Conservation (phyloP, 2,888 invertebrate genomes). For the Beris chalybata region DNA sequence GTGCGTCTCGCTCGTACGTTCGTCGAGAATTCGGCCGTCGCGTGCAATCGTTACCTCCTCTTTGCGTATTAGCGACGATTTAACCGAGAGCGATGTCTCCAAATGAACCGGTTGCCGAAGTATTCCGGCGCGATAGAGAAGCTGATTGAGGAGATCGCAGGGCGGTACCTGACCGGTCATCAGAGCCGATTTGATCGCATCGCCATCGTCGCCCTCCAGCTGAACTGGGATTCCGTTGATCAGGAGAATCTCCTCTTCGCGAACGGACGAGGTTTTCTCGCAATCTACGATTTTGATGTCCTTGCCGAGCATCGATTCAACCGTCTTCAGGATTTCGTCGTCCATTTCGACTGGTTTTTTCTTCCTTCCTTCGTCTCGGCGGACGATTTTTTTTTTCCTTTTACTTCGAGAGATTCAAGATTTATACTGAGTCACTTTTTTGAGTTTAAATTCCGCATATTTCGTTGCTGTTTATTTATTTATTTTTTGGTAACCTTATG, state of each 20-base stretch:
- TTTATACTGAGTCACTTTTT: too few relatives aligned
- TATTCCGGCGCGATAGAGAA: constrained; percentile 67
- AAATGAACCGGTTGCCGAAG: constrained; percentile 69
- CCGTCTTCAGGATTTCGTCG: constrained; percentile 74
- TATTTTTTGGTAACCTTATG: too few relatives aligned
- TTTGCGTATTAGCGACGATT: constrained; percentile 69
- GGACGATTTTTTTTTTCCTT: too few relatives aligned
- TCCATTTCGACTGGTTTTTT: constrained; percentile 58
- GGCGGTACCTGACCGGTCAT: constrained; percentile 71
- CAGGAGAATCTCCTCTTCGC: constrained; percentile 70
- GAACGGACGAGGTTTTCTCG: constrained; percentile 70
- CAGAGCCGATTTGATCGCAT: constrained; percentile 68
- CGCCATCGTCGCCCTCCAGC: constrained; percentile 68
- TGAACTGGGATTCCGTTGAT: constrained; percentile 72
- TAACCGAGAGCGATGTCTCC: constrained; percentile 71
- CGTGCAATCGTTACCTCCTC: constrained; percentile 71
- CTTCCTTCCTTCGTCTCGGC: too few relatives aligned
- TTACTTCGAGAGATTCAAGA: too few relatives aligned
- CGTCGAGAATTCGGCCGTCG: constrained; percentile 70
- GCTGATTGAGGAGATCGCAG: constrained; percentile 69
- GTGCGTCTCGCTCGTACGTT: constrained; percentile 69
- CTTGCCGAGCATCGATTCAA: constrained; percentile 72
- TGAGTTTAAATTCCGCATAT: too few relatives aligned
- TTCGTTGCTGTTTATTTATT: too few relatives aligned
- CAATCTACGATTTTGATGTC: constrained; percentile 73